Base-by-base conservation (phyloP, 1,140 invertebrate genomes). In the Hermetia illucens region DNA sequence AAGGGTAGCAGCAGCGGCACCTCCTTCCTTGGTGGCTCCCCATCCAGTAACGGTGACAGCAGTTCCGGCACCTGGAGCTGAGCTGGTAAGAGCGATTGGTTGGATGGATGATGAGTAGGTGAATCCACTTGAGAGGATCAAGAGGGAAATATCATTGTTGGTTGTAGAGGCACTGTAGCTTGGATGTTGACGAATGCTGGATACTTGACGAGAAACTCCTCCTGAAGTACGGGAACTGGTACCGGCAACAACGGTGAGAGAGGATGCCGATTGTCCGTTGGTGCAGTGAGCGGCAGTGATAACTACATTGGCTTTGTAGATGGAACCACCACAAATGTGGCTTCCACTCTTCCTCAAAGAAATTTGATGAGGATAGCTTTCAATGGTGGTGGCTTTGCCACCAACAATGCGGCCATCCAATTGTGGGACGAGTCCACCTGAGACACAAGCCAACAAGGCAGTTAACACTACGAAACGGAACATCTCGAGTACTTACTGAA, bases 271-370 rank as follows among this genome's bases (percentile, higher is more conserved):
- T 36, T 10, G 18, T 18, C 39, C 41, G 24, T 33, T 30, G 9
- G 41, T 22, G 37, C 75, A 77, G 49, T 76, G 74, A 10, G 59
- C 72, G 1, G 73, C 73, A 0, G 72, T 72, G 1, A 76, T 10
- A 1, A 73, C 54, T 45, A 54, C 66, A 8, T 62, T 40, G 2
- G 38, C 9, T 1, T 45, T 47, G 15, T 75, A 60, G 37, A 77
- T 65, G 5, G 65, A 58, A 9, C 66, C 75, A 3, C 71, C 72
- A 45, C 74, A 76, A 17, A 36, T 35, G 24, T 42, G 41, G 12
- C 16, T 21, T 34, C 22, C 34, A 13, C 39, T 38, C 19, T 51
- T 40, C 22, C 47, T 48, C 2, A 71, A 25, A 6, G 59, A 62
- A 0, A 72, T 54, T 51, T 69, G 66, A 41, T 68, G 70, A 2